phyloP scores from a whole-genome alignment of 2,797 vertebrate species.

The Danio jaintianensis region DNA sequence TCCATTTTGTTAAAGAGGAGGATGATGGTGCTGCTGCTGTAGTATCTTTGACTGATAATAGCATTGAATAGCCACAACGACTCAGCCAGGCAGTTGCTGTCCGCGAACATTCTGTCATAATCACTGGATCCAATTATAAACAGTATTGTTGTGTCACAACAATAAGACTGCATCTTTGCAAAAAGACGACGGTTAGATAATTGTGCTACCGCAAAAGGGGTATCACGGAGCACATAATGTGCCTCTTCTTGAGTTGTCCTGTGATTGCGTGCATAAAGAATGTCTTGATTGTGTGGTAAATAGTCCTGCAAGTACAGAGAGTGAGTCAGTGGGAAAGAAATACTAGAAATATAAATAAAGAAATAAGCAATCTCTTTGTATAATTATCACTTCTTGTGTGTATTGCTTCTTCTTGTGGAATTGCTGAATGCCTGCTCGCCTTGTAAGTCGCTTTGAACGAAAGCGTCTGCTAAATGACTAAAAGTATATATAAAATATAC shows the following conservation, averaged over 20 bases:
- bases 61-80: slow-evolving; percentile 88
- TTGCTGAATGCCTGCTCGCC: too few species aligned
- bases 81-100: slow-evolving; percentile 90
- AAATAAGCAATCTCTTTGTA: too few species aligned
- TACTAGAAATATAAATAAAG: too few species aligned
- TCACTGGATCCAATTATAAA: slow-evolving; percentile 94
- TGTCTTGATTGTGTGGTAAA: slow-evolving; percentile 89
- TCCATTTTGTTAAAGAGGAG: slow-evolving; percentile 96
- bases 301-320: slow-evolving; percentile 80
- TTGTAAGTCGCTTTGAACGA: too few species aligned
- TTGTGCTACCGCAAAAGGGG: slow-evolving; percentile 88
- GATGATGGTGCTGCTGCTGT: slow-evolving; percentile 88
- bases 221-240: slow-evolving; percentile 91
- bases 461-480: too few species aligned
- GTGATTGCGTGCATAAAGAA: slow-evolving; percentile 89
- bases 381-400: too few species aligned
- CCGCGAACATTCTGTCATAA: slow-evolving; percentile 87
- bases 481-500: too few species aligned
- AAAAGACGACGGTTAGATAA: neutral
- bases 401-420: too few species aligned
- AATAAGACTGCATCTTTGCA: slow-evolving; percentile 97
- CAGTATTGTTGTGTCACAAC: slow-evolving; percentile 90
- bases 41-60: too few species aligned
- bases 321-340: neutral
- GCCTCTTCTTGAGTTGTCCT: slow-evolving; percentile 89